Conservation (phyloP, 2,888 invertebrate species). For the Mellilla xanthometata region DNA sequence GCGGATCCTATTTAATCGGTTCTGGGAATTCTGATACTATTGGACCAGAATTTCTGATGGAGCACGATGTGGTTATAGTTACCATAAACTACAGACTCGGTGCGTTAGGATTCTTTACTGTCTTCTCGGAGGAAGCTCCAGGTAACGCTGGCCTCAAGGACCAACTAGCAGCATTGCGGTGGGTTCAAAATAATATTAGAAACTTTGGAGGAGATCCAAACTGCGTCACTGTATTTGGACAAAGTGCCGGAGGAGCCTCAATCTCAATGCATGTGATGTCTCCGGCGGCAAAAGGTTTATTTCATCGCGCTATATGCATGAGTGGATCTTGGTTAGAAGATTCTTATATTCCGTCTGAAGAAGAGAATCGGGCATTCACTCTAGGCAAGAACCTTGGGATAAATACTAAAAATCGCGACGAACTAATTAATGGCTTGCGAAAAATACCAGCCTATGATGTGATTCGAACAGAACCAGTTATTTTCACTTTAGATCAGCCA, state of each 20-base stretch:
- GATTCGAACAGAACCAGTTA: constrained; percentile 10
- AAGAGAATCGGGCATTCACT: constrained; percentile 30
- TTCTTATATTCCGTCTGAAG: constrained; percentile 9
- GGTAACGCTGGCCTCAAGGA: constrained; percentile 61
- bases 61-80: constrained; percentile 49
- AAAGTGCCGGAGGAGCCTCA: constrained; percentile 43
- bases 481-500: constrained; percentile 15
- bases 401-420: constrained; percentile 27
- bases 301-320: constrained; percentile 79
- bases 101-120: constrained; percentile 50
- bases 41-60: constrained; percentile 53
- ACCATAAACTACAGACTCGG: constrained; percentile 60
- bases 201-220: constrained; percentile 49
- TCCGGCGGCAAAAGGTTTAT: constrained; percentile 45
- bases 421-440: constrained; percentile 19
- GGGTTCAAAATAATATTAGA: constrained; percentile 47
- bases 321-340: constrained; percentile 82
- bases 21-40: constrained; percentile 48
- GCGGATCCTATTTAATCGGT: constrained; percentile 47
- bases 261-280: constrained; percentile 39
- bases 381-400: constrained; percentile 36
- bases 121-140: constrained; percentile 51
- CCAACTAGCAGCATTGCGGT: constrained; percentile 52
- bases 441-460: constrained; percentile 15
- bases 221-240: constrained; percentile 49